Percentiles rank a stretch among this genome's conserved stretches.
Conservation (phyloP, 2,888 invertebrate species). For the Leuctra nigra region DNA sequence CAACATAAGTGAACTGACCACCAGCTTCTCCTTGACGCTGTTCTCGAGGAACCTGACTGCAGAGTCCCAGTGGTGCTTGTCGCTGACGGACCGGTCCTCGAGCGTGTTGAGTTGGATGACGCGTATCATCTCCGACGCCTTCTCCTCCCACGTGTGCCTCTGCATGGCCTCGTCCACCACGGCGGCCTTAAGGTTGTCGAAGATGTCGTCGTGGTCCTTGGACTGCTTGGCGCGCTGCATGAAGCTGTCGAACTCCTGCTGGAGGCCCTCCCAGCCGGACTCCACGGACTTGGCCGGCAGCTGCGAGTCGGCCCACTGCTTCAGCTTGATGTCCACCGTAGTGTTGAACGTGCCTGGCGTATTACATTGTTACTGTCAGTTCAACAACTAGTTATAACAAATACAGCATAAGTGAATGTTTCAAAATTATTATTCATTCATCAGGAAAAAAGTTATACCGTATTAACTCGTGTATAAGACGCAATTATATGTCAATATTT, state of each 20-base stretch:
- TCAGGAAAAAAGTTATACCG: too few species aligned
- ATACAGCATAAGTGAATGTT: too few species aligned
- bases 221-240: conserved; percentile 57
- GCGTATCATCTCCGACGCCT: conserved; percentile 78
- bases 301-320: conserved; percentile 92
- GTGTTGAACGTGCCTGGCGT: conserved; percentile 83
- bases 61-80: conserved; percentile 87
- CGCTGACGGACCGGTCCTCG: conserved; percentile 79
- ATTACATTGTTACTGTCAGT: too few species aligned
- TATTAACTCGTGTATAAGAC: too few species aligned
- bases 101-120: conserved; percentile 92
- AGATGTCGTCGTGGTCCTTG: conserved; percentile 79
- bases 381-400: too few species aligned
- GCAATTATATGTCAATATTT: too few species aligned
- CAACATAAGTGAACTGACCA: too few species aligned
- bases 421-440: too few species aligned
- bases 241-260: conserved; percentile 63
- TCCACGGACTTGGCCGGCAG: conserved; percentile 81
- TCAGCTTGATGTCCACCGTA: conserved; percentile 86
- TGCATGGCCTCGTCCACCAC: conserved; percentile 83
- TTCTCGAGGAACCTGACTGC: conserved; percentile 85
- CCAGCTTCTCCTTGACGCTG: conserved; percentile 60
- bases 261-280: conserved; percentile 78
- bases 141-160: conserved; percentile 90
- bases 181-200: conserved; percentile 79